Conservation (phyloP, 2,113 vertebrate genomes). For the Orcinus orca region DNA sequence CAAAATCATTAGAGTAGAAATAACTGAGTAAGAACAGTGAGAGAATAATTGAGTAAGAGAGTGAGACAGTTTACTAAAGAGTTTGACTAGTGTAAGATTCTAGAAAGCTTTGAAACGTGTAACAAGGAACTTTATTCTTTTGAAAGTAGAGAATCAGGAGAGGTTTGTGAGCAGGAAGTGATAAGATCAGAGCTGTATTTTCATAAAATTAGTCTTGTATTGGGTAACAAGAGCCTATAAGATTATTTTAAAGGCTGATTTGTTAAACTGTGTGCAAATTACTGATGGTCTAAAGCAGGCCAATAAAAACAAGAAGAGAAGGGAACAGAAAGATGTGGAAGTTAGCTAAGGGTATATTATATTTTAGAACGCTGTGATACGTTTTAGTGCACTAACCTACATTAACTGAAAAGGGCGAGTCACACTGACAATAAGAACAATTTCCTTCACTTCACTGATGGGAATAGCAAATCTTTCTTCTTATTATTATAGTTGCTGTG, state of each 20-base stretch:
- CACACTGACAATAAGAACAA: constrained; percentile 41
- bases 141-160: neutral
- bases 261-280: neutral
- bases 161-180: neutral
- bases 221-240: neutral
- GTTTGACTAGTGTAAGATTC: neutral
- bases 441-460: constrained; percentile 11
- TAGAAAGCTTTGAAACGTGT: neutral
- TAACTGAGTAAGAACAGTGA: neutral
- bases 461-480: constrained; percentile 42
- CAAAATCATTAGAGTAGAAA: neutral
- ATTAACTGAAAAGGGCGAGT: constrained; percentile 10
- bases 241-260: neutral
- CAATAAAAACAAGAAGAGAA: neutral
- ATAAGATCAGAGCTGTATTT: neutral
- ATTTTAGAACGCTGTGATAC: neutral
- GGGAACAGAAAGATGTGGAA: neutral
- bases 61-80: neutral
- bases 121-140: neutral
- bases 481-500: constrained; percentile 32
- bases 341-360: neutral
- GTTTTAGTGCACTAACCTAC: constrained; percentile 9
- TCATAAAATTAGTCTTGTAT: neutral
- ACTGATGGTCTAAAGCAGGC: neutral
- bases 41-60: neutral